Percentiles rank a stretch among this genome's conserved stretches.
Evolutionary conservation across 2,113 vertebrate species (phyloP).

Genomic region (Urocynchramus pylzowi): DNA sequence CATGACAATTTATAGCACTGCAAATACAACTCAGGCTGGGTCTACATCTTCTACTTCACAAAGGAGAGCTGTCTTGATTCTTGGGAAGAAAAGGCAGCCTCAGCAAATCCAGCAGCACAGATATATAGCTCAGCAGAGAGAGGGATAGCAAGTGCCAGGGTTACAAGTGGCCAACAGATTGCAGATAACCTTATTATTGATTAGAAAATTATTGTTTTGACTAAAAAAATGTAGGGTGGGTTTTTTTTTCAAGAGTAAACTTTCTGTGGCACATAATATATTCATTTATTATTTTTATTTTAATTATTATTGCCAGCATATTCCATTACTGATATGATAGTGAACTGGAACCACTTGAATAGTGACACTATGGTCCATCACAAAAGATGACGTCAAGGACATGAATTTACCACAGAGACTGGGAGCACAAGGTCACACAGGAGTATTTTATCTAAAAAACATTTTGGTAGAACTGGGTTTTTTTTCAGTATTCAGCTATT

Average conservation of each 20-base stretch:
- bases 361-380: neutral
- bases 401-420: neutral
- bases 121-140: neutral
- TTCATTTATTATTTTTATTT: neutral
- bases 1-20: neutral
- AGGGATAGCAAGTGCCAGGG: neutral
- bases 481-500: neutral
- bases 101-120: neutral
- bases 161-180: neutral
- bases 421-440: neutral
- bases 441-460: neutral
- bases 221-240: rapidly evolving
- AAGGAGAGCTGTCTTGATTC: neutral
- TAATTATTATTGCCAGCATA: neutral
- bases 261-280: neutral
- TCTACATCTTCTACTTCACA: neutral
- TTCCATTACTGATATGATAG: neutral
- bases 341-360: neutral
- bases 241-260: neutral
- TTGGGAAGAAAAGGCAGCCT: neutral
- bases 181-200: neutral
- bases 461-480: neutral
- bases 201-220: neutral
- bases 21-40: neutral
- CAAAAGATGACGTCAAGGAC: neutral